Conservation (phyloP, 2,888 invertebrate species). For the Drosophila nigritarsus region DNA sequence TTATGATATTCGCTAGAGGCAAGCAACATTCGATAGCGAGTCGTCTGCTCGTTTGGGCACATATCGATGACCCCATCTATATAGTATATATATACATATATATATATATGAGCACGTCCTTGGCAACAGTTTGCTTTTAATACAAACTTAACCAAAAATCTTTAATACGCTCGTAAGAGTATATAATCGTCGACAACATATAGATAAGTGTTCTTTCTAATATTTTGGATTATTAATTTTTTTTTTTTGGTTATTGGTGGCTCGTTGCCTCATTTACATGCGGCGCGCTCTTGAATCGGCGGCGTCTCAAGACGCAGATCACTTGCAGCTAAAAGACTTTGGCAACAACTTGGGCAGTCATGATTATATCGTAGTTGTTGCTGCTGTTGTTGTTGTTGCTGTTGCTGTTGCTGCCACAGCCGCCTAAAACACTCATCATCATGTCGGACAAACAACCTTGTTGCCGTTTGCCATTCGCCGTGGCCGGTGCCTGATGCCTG, state of each 20-base stretch:
- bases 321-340: constrained; percentile 61
- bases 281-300: constrained; percentile 64
- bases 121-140: not conserved
- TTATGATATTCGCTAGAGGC: constrained; percentile 23
- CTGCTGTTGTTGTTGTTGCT: constrained; percentile 43
- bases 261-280: constrained; percentile 71
- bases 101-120: not conserved
- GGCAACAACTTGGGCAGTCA: constrained; percentile 76
- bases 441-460: constrained; percentile 80
- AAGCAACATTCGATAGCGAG: constrained; percentile 58
- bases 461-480: constrained; percentile 63
- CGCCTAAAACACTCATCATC: constrained; percentile 80
- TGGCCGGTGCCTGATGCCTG: constrained; percentile 40
- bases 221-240: constrained; percentile 10
- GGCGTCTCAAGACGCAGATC: constrained; percentile 61
- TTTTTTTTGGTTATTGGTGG: constrained; percentile 8
- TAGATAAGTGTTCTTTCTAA: constrained; percentile 6
- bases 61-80: not conserved
- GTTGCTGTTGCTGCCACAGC: constrained; percentile 47
- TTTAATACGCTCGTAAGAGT: not conserved
- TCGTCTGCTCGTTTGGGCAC: not conserved
- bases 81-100: not conserved
- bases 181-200: not conserved
- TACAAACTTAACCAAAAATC: not conserved
- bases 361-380: constrained; percentile 60